Conservation (phyloP, 2,797 vertebrate species). For the Furcifer pardalis region DNA sequence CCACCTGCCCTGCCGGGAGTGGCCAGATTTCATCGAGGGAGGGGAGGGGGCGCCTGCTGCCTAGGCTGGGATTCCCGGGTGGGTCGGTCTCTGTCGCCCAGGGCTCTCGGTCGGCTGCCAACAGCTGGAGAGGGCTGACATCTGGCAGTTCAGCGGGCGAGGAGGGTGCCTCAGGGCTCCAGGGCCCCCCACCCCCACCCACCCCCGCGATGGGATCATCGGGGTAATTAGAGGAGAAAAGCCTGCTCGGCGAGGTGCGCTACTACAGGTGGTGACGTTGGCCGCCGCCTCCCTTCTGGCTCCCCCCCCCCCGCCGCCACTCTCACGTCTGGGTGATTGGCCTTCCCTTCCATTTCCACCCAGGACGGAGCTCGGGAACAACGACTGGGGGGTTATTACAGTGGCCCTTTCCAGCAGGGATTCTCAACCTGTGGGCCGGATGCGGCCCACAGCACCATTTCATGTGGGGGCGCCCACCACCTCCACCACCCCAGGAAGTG, state of each 20-base stretch:
- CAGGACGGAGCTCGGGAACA: background rate
- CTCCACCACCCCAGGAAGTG: too few relatives aligned
- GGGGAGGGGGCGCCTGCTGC: too few relatives aligned
- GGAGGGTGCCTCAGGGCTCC: background rate
- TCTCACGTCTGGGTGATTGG: too few relatives aligned
- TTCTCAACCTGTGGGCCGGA: too few relatives aligned
- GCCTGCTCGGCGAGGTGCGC: background rate
- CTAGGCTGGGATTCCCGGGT: too few relatives aligned
- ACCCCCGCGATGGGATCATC: background rate
- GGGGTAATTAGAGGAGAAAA: conserved; percentile 6
- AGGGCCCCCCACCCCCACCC: too few relatives aligned
- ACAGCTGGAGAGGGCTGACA: conserved; percentile 14
- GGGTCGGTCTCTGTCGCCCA: too few relatives aligned
- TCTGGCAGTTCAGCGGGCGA: background rate
- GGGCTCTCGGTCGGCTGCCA: too few relatives aligned
- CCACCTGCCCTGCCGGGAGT: background rate
- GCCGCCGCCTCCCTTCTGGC: background rate
- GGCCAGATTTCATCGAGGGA: background rate
- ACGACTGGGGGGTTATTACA: too few relatives aligned
- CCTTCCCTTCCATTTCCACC: background rate
- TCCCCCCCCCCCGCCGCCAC: background rate
- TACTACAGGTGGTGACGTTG: background rate
- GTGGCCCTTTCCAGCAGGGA: too few relatives aligned
- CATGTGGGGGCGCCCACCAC: too few relatives aligned
- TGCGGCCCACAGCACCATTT: too few relatives aligned